Conservation (phyloP, 2,113 vertebrate species). For the Apodemus speciosus region DNA sequence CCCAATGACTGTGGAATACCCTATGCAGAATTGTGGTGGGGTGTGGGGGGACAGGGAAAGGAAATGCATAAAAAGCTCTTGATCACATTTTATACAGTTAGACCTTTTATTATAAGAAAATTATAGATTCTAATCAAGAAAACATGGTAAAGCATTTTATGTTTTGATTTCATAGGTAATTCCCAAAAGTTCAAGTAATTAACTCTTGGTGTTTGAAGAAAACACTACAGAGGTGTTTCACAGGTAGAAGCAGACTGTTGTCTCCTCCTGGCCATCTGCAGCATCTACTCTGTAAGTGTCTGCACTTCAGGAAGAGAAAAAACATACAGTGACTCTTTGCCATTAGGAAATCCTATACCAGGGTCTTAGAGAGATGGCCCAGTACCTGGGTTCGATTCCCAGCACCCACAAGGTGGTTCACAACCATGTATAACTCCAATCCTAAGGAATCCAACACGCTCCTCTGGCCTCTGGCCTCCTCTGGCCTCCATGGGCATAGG, state of each 20-base stretch:
- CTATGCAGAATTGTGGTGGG: neutral
- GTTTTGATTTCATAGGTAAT: conserved; percentile 50
- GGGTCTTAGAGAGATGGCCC: neutral
- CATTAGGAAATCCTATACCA: neutral
- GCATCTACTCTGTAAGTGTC: neutral
- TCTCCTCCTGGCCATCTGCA: conserved; percentile 29
- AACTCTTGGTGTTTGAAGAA: conserved; percentile 46
- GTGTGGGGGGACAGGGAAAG: neutral
- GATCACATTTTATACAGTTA: conserved; percentile 31
- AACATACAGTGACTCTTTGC: neutral
- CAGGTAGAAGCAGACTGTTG: conserved; percentile 26
- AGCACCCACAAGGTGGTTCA: neutral
- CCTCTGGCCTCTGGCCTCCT: neutral
- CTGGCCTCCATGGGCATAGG: neutral
- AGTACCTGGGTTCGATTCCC: neutral
- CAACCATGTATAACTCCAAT: neutral
- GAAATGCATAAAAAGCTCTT: conserved; percentile 6
- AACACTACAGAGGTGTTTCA: conserved; percentile 27
- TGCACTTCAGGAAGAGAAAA: conserved; percentile 44
- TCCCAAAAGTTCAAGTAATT: conserved; percentile 58
- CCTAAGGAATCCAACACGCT: neutral
- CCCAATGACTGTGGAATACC: neutral
- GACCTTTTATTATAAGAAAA: conserved; percentile 48
- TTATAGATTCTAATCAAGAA: conserved; percentile 42
- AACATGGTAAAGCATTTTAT: conserved; percentile 52